Evolutionary conservation across 2,888 invertebrate genomes (phyloP), one percentile per base, ranked within the genome.

Genomic region (Dusona sp.): DNA sequence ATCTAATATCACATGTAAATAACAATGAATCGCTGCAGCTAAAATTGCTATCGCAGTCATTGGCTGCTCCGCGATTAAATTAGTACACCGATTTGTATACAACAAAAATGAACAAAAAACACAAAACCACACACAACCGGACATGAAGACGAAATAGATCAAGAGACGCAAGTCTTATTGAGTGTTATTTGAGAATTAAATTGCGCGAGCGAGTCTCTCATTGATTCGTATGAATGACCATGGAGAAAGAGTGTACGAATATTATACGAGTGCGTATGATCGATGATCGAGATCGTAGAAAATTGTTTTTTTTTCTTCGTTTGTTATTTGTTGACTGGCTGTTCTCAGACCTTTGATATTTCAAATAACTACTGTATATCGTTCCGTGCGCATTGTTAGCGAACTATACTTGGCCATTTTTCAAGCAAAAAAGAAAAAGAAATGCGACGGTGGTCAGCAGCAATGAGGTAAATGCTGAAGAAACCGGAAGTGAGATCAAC

Each of bases 1-100:
- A 73, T 64, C 75, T 84, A 83, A 86, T 80, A 86, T 86, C 84
- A 84, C 84, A 73, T 88, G 88, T 88, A 88, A 83, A 88, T 88
- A 87, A 86, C 45, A 70, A 86, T 74, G 29, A 36, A 83, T 72
- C 82, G 74, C 80, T 61, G 78, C 83, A 75, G 80, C 54, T 36
- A 45, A 42, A 70, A 70, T 70, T 57, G 68, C 68, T 25, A 79
- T 81, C 48, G 68, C 67, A 79, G 84, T 85, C 74, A 81, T 48
- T 57, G 64, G 68, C 57, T 70, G 57, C 77, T 79, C 78, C 65
- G 80, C 81, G 87, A 79, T 83, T 38, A 61, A 74, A 79, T 38
- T 84, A 68, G 86, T 83, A 85, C 80, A 86, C 74, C 80, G 85
- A 81, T 85, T 83, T 87, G 78, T 87, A 84, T 81, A 84, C 81